Base-by-base conservation (phyloP, 2,797 vertebrate genomes). In the Pangasius mekongensis region DNA sequence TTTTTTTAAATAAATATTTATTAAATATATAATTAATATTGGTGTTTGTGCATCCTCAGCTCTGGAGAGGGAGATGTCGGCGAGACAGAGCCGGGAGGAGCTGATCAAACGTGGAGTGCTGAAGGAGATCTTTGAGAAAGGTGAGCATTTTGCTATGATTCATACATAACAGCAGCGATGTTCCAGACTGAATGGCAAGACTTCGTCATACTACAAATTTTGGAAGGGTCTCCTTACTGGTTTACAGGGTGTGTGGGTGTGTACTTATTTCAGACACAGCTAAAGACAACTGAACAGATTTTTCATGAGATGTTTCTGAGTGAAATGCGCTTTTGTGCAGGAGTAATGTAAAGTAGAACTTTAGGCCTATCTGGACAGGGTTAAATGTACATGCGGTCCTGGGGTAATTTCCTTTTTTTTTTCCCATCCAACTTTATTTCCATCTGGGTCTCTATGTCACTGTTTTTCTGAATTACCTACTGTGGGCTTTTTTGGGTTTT, bases 61-160 rank as follows among this genome's bases (percentile, higher is more conserved):
- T 91, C 95, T 99, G 96, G 98, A 99, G 94, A 97, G 98, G 94
- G 99, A 99, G 96, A 99, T 99, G 95, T 99, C 98, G 0, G 96
- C 97, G 96, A 96, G 98, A 87, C 98, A 99, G 94, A 99, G 97
- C 96, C 96, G 98, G 95, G 98, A 99, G 73, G 98, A 99, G 92
- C 96, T 99, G 92, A 99, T 99, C 95, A 99, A 99, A 93, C 95
- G 98, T 93, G 98, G 98, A 66, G 98, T 99, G 89, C 94, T 99
- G 92, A 99, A 99, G 95, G 98, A 99, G 95, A 99, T 99, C 92
- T 99, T 98, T 93, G 98, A 99, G 93, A 99, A 98, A 99, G 98
- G 98, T 99, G 94, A 97, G 89, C 52, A 8, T 33, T 36, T 9
- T 27, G 18, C 9, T 43, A 4, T 20, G 27, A 24, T 58, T 20